A percentile compares a stretch with the other conserved stretches of the same genome.
These are phyloP conservation scores for Jaculus jaculus DNA, from an alignment of 2,113 vertebrate species.

Conservation along the genomic window DNA sequence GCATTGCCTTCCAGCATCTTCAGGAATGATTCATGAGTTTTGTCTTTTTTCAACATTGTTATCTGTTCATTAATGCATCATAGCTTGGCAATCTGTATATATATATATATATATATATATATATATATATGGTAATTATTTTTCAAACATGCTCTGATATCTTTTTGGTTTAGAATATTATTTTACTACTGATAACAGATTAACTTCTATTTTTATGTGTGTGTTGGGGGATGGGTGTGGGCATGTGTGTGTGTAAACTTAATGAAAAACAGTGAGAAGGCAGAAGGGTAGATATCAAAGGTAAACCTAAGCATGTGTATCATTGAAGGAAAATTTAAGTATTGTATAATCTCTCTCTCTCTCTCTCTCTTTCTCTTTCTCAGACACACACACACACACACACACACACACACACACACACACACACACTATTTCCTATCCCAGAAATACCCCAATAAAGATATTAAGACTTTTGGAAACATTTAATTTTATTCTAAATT, in stretches of 20 bases:
- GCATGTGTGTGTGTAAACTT: neutral
- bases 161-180: slow-evolving; percentile 9
- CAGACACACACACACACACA: neutral
- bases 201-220: neutral
- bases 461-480: slow-evolving; percentile 3
- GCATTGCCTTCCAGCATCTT: slow-evolving; percentile 36
- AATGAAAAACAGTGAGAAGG: neutral
- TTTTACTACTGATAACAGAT: neutral
- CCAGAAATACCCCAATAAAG: slow-evolving; percentile 41
- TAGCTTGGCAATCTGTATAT: neutral
- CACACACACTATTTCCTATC: neutral
- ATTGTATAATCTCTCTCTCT: neutral
- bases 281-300: neutral
- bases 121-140: slow-evolving; percentile 6
- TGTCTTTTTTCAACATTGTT: too few relatives aligned
- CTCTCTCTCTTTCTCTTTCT: too few relatives aligned
- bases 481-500: slow-evolving; percentile 52
- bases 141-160: slow-evolving; percentile 1
- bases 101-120: too few relatives aligned
- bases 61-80: slow-evolving; percentile 17
- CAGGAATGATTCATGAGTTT: neutral
- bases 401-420: neutral
- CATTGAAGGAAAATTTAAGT: neutral
- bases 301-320: neutral
- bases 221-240: neutral